These are phyloP conservation scores for Odontamblyopus rebecca DNA, from an alignment of 2,797 vertebrate species.

Conservation along the genomic window DNA sequence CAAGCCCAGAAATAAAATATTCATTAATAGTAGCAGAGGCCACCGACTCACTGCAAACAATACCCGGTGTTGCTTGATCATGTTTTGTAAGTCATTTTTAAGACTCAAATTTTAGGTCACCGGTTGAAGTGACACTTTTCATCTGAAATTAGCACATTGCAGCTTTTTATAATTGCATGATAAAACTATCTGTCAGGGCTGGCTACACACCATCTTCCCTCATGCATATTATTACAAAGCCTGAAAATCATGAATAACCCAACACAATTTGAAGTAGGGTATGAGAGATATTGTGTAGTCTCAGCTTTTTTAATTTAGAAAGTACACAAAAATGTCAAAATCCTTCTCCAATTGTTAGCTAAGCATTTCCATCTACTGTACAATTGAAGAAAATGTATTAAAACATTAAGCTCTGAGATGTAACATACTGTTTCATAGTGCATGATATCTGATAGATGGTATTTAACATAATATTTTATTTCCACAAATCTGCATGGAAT, in stretches of 20 bases:
- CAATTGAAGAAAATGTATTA: no score
- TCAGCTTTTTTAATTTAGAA: no score
- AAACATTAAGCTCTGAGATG: no score
- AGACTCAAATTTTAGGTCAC: slow-evolving; percentile 6
- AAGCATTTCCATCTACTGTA: no score
- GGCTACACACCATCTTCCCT: slow-evolving; percentile 9
- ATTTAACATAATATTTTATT: no score
- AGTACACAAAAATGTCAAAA: no score
- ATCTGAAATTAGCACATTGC: slow-evolving; percentile 18
- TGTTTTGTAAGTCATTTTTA: slow-evolving; percentile 9
- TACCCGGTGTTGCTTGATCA: background rate
- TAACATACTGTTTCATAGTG: no score
- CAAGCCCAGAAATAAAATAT: background rate
- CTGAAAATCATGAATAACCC: background rate
- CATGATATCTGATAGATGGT: no score
- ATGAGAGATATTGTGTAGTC: no score
- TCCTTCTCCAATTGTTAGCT: no score
- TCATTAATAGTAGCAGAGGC: background rate
- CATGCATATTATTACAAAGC: background rate
- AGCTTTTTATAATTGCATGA: slow-evolving; percentile 42
- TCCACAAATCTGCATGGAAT: no score
- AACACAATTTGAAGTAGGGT: background rate
- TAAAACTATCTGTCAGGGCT: slow-evolving; percentile 23
- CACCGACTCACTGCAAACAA: background rate
- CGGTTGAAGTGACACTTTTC: slow-evolving; percentile 16